Base-by-base conservation (phyloP, 2,888 invertebrate genomes). In the Flexamia atlantica region DNA sequence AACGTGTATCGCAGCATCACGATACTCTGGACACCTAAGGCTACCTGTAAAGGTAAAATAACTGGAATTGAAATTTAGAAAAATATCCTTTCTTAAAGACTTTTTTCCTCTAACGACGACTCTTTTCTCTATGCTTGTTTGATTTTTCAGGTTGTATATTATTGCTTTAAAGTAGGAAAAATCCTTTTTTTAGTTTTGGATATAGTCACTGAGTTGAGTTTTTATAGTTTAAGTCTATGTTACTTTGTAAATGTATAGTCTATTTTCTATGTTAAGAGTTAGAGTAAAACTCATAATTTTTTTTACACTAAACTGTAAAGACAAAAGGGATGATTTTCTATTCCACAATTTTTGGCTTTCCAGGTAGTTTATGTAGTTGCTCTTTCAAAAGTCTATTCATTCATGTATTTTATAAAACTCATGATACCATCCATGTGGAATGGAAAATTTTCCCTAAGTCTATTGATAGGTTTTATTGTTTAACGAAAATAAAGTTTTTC, bases 251-350 rank as follows among this genome's bases (percentile, higher is more conserved):
- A 0, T 72, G n/a, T 72, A 76, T 9, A 74, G 36, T 42, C 28
- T 30, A 53, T 53, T 25, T 76, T 10, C 32, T 23, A 12, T 64
- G 7, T 70, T 32, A 32, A 2, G 9, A 72, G 17, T 46, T 46
- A 17, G 46, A 76, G 72, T 32, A 36, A 30, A 68, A 28, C n/a
- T 80, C 4, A 60, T 81, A 25, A 50, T 50, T 57, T 50, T 32
- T 17, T 28, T 36, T 60, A 23, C 20, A n/a, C n/a, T n/a, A 23
- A 64, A 17, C 50, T 68, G 83, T 82, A 84, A 84, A 84, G 84
- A 85, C 72, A 14, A 12, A 72, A 85, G 87, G 89, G 89, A 89
- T 90, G 86, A 87, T 89, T 90, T 90, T 90, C 90, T 90, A 90
- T 91, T 91, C 90, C 90, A 90, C 90, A 90, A 50, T 32, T n/a